phyloP scores from a whole-genome alignment of 2,888 invertebrate species.

The Blomia tropicalis region DNA sequence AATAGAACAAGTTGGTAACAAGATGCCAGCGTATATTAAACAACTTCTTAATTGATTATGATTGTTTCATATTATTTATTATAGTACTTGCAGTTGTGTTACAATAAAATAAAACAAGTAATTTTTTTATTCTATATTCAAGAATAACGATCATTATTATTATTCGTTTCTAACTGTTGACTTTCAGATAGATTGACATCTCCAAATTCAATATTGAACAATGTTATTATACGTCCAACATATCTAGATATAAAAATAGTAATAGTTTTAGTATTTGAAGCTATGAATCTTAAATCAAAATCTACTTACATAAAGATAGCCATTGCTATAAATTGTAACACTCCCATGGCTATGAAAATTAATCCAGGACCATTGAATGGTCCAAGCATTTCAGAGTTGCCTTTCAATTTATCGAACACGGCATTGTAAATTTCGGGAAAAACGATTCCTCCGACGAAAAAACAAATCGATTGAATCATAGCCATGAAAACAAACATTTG shows the following conservation, averaged over 20 bases:
- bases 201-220: not conserved
- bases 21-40: conserved; percentile 16
- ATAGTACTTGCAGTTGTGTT: no score
- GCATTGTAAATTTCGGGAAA: conserved; percentile 36
- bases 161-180: no score
- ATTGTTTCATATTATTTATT: no score
- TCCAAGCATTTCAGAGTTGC: conserved; percentile 23
- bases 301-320: conserved; percentile 32
- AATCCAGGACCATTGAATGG: conserved; percentile 32
- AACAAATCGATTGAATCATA: conserved; percentile 36
- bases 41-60: conserved; percentile 6
- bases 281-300: not conserved
- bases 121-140: no score
- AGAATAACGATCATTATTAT: no score
- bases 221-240: not conserved
- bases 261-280: no score
- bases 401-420: not conserved
- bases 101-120: no score
- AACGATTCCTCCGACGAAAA: conserved; percentile 35
- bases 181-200: no score
- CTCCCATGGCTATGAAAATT: conserved; percentile 33
- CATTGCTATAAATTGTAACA: conserved; percentile 32
- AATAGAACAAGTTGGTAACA: not conserved
- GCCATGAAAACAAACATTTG: conserved; percentile 38
- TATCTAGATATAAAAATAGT: no score